A percentile compares a stretch with the other conserved stretches of the same genome.
phyloP scores from a whole-genome alignment of 2,888 invertebrate genomes.

The Synergus japonicus region DNA sequence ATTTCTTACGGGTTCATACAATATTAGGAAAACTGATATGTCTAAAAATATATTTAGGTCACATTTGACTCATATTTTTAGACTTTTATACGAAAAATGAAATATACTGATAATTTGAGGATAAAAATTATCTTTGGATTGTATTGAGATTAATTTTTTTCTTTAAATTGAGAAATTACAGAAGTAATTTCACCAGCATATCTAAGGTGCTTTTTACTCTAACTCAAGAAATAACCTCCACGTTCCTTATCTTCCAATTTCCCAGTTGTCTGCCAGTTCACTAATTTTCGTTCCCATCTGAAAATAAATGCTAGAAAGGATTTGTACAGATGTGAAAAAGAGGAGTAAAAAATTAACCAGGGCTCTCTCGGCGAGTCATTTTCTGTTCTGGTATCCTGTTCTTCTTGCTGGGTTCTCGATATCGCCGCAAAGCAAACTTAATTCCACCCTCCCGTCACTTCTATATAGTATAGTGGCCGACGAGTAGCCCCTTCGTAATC shows the following conservation, averaged over 20 bases:
- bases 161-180: background rate
- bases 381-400: background rate
- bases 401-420: constrained; percentile 24
- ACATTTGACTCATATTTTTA: background rate
- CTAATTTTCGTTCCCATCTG: background rate
- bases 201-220: background rate
- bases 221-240: background rate
- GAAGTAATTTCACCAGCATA: background rate
- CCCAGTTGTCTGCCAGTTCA: background rate
- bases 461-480: constrained; percentile 1
- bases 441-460: constrained; percentile 1
- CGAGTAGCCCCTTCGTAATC: constrained; percentile 43
- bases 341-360: background rate
- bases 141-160: too few relatives aligned
- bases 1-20: background rate
- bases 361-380: background rate
- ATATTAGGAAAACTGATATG: background rate
- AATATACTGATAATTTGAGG: too few relatives aligned
- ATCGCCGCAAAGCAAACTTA: constrained; percentile 41
- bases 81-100: background rate
- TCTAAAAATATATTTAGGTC: background rate
- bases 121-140: too few relatives aligned
- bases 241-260: background rate
- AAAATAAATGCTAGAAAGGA: constrained; percentile 4
- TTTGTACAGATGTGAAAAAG: background rate